These are phyloP conservation scores for Seriola dumerili DNA, from an alignment of 2,113 vertebrate species.

Conservation along the genomic window DNA sequence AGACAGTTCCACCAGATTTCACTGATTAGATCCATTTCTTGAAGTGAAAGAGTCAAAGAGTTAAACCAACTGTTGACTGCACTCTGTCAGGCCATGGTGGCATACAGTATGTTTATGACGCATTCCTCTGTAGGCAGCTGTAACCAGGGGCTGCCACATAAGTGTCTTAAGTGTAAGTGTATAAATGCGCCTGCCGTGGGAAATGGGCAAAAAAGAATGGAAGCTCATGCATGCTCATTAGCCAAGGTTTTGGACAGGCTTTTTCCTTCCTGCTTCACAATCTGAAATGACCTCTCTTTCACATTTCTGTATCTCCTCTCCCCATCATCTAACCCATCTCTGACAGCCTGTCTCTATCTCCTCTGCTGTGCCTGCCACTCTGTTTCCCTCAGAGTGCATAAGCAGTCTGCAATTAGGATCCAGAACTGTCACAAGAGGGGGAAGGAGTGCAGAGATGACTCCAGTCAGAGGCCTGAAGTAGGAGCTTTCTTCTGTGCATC, in stretches of 20 bases:
- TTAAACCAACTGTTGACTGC: too few relatives aligned
- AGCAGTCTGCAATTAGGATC: constrained; percentile 62
- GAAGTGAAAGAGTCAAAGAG: too few relatives aligned
- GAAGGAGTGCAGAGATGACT: neutral
- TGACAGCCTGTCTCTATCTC: constrained; percentile 59
- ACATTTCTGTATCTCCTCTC: neutral
- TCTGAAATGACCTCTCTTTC: constrained; percentile 40
- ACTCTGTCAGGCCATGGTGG: neutral
- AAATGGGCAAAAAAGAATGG: constrained; percentile 8
- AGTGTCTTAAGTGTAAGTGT: constrained; percentile 14
- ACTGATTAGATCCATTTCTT: too few relatives aligned
- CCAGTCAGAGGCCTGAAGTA: constrained; percentile 16
- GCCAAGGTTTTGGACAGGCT: constrained; percentile 23
- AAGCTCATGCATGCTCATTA: constrained; percentile 48
- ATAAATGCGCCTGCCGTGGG: constrained; percentile 5
- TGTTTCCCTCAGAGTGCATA: constrained; percentile 20
- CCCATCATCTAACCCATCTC: neutral
- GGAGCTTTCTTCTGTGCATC: constrained; percentile 2
- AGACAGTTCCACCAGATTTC: too few relatives aligned
- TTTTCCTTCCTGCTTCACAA: constrained; percentile 3
- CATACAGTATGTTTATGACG: neutral
- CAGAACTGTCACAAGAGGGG: constrained; percentile 49
- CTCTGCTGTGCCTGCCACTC: neutral
- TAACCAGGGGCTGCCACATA: neutral
- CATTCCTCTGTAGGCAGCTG: neutral